These are phyloP conservation scores for Mythimna pallens DNA, from an alignment of 2,888 invertebrate genomes.

Conservation along the genomic window DNA sequence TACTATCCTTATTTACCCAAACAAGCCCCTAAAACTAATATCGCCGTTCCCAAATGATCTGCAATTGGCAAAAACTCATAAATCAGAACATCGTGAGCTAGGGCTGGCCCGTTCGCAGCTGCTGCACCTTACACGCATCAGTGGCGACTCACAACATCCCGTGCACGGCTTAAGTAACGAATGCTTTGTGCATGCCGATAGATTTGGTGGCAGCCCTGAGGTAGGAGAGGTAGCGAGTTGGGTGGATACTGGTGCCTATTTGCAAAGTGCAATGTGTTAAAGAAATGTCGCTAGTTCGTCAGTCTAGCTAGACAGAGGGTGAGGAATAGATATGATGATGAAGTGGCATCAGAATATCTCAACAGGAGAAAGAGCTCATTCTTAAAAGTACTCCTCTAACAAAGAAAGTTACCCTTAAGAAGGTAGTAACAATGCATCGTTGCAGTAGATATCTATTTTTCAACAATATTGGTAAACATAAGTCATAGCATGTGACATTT, in stretches of 20 bases:
- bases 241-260: too few relatives aligned
- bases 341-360: neutral
- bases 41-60: slow-evolving; percentile 51
- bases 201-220: slow-evolving; percentile 73
- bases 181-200: slow-evolving; percentile 89
- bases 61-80: slow-evolving; percentile 67
- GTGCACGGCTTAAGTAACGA: slow-evolving; percentile 81
- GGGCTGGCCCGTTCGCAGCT: slow-evolving; percentile 77
- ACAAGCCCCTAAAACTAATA: slow-evolving; percentile 57
- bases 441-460: too few relatives aligned
- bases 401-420: neutral
- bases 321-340: neutral
- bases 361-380: neutral
- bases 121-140: slow-evolving; percentile 87
- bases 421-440: too few relatives aligned
- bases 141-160: slow-evolving; percentile 84
- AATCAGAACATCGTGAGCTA: slow-evolving; percentile 64
- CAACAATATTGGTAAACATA: too few relatives aligned
- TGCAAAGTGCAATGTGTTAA: too few relatives aligned
- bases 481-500: too few relatives aligned
- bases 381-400: neutral
- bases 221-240: slow-evolving; percentile 59
- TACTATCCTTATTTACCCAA: slow-evolving; percentile 48
- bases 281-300: too few relatives aligned
- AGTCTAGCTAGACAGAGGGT: neutral